Conservation (phyloP, 2,797 vertebrate species). For the Kryptopterus vitreolus region DNA sequence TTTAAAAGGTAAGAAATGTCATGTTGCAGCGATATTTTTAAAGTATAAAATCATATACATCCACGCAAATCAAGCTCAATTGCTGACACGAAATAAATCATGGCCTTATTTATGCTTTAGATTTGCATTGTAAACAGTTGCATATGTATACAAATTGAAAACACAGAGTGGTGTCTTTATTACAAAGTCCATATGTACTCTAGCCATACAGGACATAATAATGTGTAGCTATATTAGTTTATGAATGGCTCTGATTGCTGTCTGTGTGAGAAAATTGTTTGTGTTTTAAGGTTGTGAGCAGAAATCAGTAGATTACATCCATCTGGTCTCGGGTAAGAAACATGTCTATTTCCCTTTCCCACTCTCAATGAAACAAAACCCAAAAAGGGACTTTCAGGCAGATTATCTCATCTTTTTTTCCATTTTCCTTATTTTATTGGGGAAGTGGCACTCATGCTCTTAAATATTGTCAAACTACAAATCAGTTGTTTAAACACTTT, state of each 20-base stretch:
- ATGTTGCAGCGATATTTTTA: not conserved
- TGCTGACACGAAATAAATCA: not conserved
- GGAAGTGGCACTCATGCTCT: slow-evolving; percentile 16
- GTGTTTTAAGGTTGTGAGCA: slow-evolving; percentile 10
- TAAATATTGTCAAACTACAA: not conserved
- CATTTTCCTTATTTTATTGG: slow-evolving; percentile 20
- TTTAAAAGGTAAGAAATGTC: not conserved
- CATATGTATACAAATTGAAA: not conserved
- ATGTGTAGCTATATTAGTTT: not conserved
- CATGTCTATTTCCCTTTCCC: not conserved
- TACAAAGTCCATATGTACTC: not conserved
- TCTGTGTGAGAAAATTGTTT: not conserved
- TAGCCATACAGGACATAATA: not conserved
- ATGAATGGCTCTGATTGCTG: not conserved
- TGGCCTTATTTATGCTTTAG: not conserved
- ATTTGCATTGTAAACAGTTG: not conserved
- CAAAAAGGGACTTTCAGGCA: slow-evolving; percentile 31
- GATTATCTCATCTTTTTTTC: slow-evolving; percentile 23
- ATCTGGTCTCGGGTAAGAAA: slow-evolving; percentile 32
- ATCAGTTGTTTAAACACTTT: not conserved
- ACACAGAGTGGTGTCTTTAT: not conserved
- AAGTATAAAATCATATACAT: not conserved
- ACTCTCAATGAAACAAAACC: slow-evolving; percentile 21
- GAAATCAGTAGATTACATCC: slow-evolving; percentile 1
- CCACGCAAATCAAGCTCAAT: not conserved